Evolutionary conservation across 2,888 invertebrate genomes (phyloP), one percentile per base, ranked within the genome.

Genomic region (Gasteruption jaculator): DNA sequence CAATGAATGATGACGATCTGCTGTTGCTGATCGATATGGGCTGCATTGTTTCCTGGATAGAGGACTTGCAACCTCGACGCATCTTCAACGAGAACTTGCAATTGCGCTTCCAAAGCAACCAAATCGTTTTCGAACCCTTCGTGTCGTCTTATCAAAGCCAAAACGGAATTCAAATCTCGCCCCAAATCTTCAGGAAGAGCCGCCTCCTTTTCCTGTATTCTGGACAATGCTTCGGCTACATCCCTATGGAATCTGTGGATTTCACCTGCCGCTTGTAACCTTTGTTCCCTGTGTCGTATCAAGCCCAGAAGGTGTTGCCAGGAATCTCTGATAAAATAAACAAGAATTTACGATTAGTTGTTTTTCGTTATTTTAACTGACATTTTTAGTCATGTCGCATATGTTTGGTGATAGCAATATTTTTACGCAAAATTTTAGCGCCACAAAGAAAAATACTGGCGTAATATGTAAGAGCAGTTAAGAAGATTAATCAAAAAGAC

Each of bases 241-340:
- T 96, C 96, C 38, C 95, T 82, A 73, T 97, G 96, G 79, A 95
- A 97, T 40, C 94, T 82, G 72, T 97, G 97, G 52, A 97, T 92
- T 74, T 96, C 94, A 7, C 91, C 95, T 1, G 97, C 97, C 1
- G 93, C 96, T 63, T 86, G 84, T 25, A 99, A 75, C 27, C 92
- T 85, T 47, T 86, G 82, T 50, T 91, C 91, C 10, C 96, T 81
- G 34, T 87, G 83, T 55, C 87, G 86, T 43, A 96, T 86, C 63
- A 91, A 83, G 36, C 90, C 86, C 35, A 93, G 77, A 0, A 97
- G 79, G 31, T 86, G 83, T 50, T 89, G 85, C 96, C 97, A 99
- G 4, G 81, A 82, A 54, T 83, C 81, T 48, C 89, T 85, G 57
- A 30, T 57, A 53, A 26, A 30, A 33, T n/a, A n/a, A n/a, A n/a